Evolutionary conservation across 2,888 invertebrate genomes (phyloP), one percentile per base, ranked within the genome.

Genomic region (Galerucella calmariensis): DNA sequence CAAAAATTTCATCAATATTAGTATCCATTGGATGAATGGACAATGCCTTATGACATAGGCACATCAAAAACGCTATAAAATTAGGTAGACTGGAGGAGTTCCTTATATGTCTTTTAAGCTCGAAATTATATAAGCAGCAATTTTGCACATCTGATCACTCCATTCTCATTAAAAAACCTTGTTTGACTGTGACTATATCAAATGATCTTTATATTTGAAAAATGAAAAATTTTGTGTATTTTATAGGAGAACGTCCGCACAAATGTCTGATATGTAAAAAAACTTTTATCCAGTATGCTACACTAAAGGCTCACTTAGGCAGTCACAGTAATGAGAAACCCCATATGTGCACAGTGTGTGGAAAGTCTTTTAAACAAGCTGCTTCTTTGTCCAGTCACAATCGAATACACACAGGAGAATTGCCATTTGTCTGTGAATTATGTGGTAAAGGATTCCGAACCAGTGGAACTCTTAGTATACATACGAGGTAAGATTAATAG

Each of bases 311-410:
- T 6, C 86, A 86, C 69, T 69, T 83, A 2, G 83, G 83, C 65
- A 82, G 82, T 41, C 86, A 86, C 74, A 81, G 78, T 5, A 85
- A 84, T 0, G 81, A 84, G 51, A 82, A 81, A 27, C 80, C 83
- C 4, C 82, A 84, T 76, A 76, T 79, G 35, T 91, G 91, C 80
- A 86, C 87, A 16, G 87, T 89, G 8, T 85, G 85, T 61, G 83
- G 84, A 1, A 85, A 83, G 76, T 78, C 83, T 4, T 85, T 85
- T 68, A 80, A 79, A 20, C 84, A 83, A 67, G 80, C 83, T 0
- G 80, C 79, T 35, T 83, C 80, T 35, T 75, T 85, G 53, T 81
- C 79, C 0, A 82, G 82, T 67, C 85, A 85, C 71, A 81, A 75
- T 70, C 69, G 84, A 41, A 81, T 80, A 4, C 85, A 85, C 67